phyloP scores from a whole-genome alignment of 2,888 invertebrate species.

The Dryococelus australis region DNA sequence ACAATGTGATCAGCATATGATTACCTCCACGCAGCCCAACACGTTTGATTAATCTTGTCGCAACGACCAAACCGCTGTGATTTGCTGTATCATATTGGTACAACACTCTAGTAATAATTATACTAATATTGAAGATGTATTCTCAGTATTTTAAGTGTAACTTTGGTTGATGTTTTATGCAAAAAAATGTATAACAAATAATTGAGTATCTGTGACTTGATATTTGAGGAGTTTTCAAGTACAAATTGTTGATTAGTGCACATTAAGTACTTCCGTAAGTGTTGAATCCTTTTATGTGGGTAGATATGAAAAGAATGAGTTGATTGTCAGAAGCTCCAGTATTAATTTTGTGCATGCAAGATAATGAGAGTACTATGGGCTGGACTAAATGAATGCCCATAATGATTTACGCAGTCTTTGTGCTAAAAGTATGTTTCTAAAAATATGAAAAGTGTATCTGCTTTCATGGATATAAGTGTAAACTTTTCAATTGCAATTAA shows the following conservation, averaged over 20 bases:
- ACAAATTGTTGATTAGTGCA: slow-evolving; percentile 2
- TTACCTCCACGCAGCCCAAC: not conserved
- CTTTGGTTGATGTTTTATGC: not conserved
- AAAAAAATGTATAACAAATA: not conserved
- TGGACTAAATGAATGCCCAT: not conserved
- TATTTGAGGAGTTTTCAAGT: slow-evolving; percentile 9
- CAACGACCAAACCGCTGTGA: slow-evolving; percentile 5
- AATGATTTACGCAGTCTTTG: not conserved
- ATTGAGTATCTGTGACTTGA: not conserved
- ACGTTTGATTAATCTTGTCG: not conserved
- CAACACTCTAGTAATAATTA: not conserved
- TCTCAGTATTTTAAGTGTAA: not conserved
- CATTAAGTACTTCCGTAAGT: slow-evolving; percentile 2
- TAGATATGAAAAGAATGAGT: not conserved
- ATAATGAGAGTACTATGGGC: not conserved
- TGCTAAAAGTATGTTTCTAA: too few relatives aligned
- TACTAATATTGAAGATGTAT: not conserved
- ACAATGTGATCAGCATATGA: not conserved
- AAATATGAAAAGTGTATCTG: not conserved
- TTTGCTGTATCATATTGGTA: slow-evolving; percentile 11
- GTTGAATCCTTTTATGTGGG: not conserved
- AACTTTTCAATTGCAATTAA: not conserved
- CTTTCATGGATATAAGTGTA: not conserved
- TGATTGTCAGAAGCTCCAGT: not conserved
- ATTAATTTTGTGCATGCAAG: not conserved